These are phyloP conservation scores for Gymnoscopelus microlampas DNA, from an alignment of 2,797 vertebrate genomes.

Conservation along the genomic window DNA sequence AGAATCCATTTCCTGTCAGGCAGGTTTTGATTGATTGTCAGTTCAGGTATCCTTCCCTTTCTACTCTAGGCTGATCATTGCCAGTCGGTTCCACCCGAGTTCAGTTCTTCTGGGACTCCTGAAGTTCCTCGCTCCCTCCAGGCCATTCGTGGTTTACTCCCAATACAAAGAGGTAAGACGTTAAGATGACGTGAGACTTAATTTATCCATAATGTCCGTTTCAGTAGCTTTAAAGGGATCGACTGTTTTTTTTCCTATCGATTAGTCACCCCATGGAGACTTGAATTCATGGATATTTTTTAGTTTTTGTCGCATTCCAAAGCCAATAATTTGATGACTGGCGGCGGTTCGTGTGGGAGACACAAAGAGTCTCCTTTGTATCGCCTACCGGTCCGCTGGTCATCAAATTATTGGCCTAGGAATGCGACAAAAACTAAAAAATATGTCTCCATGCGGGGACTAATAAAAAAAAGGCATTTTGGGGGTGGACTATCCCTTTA, in stretches of 20 bases:
- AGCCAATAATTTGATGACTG: too few relatives aligned
- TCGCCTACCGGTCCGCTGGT: too few relatives aligned
- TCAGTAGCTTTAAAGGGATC: background rate
- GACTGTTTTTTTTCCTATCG: too few relatives aligned
- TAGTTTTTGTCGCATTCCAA: background rate
- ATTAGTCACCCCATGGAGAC: too few relatives aligned
- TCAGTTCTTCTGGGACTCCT: conserved; percentile 87
- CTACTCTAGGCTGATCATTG: conserved; percentile 89
- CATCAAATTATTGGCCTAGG: too few relatives aligned
- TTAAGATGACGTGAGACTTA: background rate
- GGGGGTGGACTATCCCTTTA: too few relatives aligned
- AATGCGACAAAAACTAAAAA: too few relatives aligned
- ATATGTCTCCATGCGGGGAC: too few relatives aligned
- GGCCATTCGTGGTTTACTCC: conserved; percentile 95
- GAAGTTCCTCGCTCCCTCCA: conserved; percentile 92
- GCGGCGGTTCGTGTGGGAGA: too few relatives aligned
- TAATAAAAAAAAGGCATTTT: too few relatives aligned
- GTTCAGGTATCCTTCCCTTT: conserved; percentile 25
- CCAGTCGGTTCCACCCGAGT: conserved; percentile 92
- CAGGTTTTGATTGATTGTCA: conserved; percentile 51
- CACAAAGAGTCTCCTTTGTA: background rate
- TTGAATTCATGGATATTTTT: too few relatives aligned
- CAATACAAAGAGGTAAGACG: conserved; percentile 95
- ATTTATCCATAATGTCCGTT: too few relatives aligned
- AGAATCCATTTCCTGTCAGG: conserved; percentile 29